Evolutionary conservation across 2,113 vertebrate species (phyloP).

Genomic region (Platichthys stellatus): DNA sequence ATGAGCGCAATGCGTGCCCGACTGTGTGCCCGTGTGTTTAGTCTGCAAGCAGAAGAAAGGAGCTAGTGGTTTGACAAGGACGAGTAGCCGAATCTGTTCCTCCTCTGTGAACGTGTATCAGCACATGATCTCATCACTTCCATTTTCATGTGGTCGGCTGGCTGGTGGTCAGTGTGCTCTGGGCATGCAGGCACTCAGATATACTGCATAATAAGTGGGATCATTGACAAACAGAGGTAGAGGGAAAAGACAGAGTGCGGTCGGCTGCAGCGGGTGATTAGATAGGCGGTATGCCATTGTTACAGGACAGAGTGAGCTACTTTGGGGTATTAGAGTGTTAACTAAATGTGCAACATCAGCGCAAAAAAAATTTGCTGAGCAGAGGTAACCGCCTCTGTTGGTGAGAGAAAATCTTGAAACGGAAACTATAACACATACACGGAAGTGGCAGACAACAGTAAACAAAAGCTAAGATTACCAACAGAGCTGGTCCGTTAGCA

Average conservation of each 20-base stretch:
- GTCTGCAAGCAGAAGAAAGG: constrained; percentile 66
- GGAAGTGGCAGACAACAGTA: not conserved
- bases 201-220: constrained; percentile 20
- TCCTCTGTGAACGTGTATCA: constrained; percentile 44
- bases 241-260: constrained; percentile 20
- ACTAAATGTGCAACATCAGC: constrained; percentile 63
- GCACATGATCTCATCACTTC: constrained; percentile 63
- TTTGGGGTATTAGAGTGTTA: constrained; percentile 56
- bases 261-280: constrained; percentile 53
- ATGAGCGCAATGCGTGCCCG: constrained; percentile 27
- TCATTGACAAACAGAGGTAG: constrained; percentile 16
- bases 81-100: constrained; percentile 60
- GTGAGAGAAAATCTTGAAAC: constrained; percentile 41
- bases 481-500: not conserved
- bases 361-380: constrained; percentile 65
- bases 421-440: constrained; percentile 28
- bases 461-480: constrained; percentile 14
- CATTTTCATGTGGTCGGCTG: constrained; percentile 32
- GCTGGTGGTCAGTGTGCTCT: constrained; percentile 12
- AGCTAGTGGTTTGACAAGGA: constrained; percentile 69
- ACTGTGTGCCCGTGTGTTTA: constrained; percentile 61
- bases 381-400: constrained; percentile 30
- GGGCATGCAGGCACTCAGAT: constrained; percentile 17
- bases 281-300: constrained; percentile 58
- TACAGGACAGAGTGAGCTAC: constrained; percentile 34